Evolutionary conservation across 2,113 vertebrate genomes (phyloP).

Genomic region (Ameiurus melas): DNA sequence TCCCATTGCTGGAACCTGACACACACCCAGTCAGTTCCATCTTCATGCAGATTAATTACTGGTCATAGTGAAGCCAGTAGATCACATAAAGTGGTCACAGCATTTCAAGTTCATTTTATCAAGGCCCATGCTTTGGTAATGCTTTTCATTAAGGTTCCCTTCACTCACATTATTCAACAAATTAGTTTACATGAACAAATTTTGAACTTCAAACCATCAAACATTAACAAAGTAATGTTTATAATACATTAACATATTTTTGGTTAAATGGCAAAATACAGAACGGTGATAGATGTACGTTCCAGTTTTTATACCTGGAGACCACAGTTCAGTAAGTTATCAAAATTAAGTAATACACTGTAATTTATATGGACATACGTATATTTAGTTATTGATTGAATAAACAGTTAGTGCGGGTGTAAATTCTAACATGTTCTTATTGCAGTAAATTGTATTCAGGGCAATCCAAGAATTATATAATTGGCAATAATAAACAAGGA

Average conservation of each 20-base stretch:
- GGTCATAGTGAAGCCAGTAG: slow-evolving; percentile 1
- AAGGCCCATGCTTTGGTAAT: background rate
- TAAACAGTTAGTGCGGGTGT: background rate
- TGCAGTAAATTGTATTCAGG: background rate
- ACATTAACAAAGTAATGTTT: background rate
- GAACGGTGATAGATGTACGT: background rate
- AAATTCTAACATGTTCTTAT: no score
- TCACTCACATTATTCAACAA: background rate
- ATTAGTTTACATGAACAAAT: background rate
- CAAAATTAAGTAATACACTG: background rate
- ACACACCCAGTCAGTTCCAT: slow-evolving; percentile 24
- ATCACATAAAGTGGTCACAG: slow-evolving; percentile 2
- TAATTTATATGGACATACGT: background rate
- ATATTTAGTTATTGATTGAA: background rate
- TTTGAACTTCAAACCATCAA: background rate
- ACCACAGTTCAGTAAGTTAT: background rate
- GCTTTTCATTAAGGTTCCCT: slow-evolving; percentile 6
- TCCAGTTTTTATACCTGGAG: background rate
- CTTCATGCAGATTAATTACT: slow-evolving; percentile 6
- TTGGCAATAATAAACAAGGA: background rate
- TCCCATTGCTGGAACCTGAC: slow-evolving; percentile 20
- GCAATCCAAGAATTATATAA: background rate
- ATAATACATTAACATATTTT: background rate
- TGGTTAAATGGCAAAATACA: background rate
- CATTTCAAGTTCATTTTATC: background rate